These are phyloP conservation scores for Drosophila buzzatii DNA, from an alignment of 2,888 invertebrate species.

Conservation along the genomic window DNA sequence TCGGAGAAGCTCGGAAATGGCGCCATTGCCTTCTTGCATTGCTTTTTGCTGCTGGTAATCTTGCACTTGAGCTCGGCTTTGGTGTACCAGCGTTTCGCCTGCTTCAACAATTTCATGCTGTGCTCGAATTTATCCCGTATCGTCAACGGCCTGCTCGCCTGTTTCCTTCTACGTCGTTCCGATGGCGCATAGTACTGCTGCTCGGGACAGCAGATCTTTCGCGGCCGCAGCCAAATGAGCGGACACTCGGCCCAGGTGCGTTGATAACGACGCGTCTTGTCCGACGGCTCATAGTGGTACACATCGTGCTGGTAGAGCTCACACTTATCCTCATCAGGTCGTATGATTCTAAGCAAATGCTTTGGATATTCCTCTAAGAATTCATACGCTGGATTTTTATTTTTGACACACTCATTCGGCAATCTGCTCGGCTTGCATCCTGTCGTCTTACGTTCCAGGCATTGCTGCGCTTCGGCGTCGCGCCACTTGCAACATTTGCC, in stretches of 20 bases:
- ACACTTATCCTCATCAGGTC: conserved; percentile 6
- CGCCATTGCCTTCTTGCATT: conserved; percentile 34
- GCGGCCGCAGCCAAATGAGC: conserved; percentile 35
- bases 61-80: conserved; percentile 2
- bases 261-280: conserved; percentile 46
- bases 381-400: rapidly evolving
- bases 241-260: conserved; percentile 59
- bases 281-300: conserved; percentile 41
- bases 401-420: not conserved
- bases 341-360: conserved; percentile 29
- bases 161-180: conserved; percentile 25
- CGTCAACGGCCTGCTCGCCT: not conserved
- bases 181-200: conserved; percentile 11
- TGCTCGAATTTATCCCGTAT: conserved; percentile 17
- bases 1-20: conserved; percentile 64
- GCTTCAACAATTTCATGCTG: conserved; percentile 30
- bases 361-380: conserved; percentile 18
- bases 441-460: not conserved
- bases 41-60: rapidly evolving
- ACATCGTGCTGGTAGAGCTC: conserved; percentile 33
- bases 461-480: not conserved
- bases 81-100: rapidly evolving
- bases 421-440: not conserved
- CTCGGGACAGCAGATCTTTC: conserved; percentile 49
- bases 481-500: conserved; percentile 34